Conservation (phyloP, 2,113 vertebrate species). For the Sterrhoptilus dennistouni region DNA sequence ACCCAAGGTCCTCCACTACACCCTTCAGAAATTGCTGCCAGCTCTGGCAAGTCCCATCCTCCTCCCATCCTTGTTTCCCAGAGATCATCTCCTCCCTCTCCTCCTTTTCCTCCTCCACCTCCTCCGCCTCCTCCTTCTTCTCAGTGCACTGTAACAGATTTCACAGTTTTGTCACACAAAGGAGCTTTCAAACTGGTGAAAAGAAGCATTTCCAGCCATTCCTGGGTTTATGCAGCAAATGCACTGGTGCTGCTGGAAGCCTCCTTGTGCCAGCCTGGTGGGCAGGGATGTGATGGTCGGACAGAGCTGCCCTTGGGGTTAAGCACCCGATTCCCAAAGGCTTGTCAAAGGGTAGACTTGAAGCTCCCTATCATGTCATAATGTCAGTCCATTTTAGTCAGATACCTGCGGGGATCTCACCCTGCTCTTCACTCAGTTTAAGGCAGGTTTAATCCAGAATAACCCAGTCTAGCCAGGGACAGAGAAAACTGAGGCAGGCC, state of each 20-base stretch:
- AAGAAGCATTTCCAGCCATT: neutral
- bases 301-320: neutral
- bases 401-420: neutral
- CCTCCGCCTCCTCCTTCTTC: neutral
- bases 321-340: neutral
- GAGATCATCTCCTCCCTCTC: neutral
- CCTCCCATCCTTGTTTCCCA: neutral
- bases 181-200: neutral
- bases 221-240: neutral
- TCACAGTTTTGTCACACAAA: neutral
- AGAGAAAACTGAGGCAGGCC: neutral
- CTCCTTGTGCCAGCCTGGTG: rapidly evolving
- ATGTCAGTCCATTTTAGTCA: neutral
- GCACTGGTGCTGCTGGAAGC: neutral
- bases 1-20: slow-evolving; percentile 63
- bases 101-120: neutral
- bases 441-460: neutral
- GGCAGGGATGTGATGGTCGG: rapidly evolving
- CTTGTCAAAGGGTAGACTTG: neutral
- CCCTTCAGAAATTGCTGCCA: slow-evolving; percentile 62
- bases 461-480: neutral
- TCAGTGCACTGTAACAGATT: neutral
- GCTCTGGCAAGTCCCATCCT: slow-evolving; percentile 4
- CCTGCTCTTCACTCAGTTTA: neutral
- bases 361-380: neutral